Evolutionary conservation across 2,888 invertebrate species (phyloP).

Genomic region (Drosophila conformis): DNA sequence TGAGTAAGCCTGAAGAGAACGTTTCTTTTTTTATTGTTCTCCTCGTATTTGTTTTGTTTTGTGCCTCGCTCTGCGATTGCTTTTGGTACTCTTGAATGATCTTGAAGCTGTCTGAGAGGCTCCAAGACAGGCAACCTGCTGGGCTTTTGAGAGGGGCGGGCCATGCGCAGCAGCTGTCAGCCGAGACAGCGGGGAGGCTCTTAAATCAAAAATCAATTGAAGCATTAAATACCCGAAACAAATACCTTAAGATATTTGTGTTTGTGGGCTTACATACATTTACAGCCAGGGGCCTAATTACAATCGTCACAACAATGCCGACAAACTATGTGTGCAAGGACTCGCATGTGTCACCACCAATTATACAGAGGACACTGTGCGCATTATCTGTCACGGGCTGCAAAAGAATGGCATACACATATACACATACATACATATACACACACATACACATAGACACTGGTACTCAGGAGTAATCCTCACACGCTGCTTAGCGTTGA

Average conservation of each 20-base stretch:
- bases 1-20: neutral
- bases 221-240: slow-evolving; percentile 76
- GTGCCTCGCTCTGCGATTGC: slow-evolving; percentile 23
- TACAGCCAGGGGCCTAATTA: slow-evolving; percentile 46
- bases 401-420: slow-evolving; percentile 53
- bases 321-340: slow-evolving; percentile 18
- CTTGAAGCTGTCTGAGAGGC: slow-evolving; percentile 41
- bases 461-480: slow-evolving; percentile 57
- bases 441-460: neutral
- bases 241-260: slow-evolving; percentile 48
- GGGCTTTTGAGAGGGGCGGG: slow-evolving; percentile 49
- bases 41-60: slow-evolving; percentile 9
- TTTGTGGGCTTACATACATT: slow-evolving; percentile 26
- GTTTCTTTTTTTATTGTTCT: neutral
- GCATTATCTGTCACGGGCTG: slow-evolving; percentile 38
- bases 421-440: neutral
- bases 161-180: slow-evolving; percentile 48
- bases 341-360: slow-evolving; percentile 76
- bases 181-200: slow-evolving; percentile 40
- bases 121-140: slow-evolving; percentile 63
- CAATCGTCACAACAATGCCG: slow-evolving; percentile 59
- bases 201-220: slow-evolving; percentile 78
- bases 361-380: slow-evolving; percentile 74
- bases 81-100: slow-evolving; percentile 12
- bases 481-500: slow-evolving; percentile 74